Conservation (phyloP, 2,113 vertebrate species). For the Chionomys nivalis region DNA sequence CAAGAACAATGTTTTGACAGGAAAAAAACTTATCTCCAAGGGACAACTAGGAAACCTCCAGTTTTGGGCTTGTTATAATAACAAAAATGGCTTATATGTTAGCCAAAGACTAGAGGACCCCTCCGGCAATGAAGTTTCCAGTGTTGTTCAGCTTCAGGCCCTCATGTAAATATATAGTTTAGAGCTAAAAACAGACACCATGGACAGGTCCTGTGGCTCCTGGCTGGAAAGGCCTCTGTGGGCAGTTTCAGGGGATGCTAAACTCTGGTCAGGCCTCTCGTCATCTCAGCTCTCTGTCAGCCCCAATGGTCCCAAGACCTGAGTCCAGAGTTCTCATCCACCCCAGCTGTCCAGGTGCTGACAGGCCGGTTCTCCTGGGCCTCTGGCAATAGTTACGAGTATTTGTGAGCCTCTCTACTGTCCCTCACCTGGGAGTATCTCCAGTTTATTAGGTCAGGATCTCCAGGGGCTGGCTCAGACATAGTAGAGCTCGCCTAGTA, state of each 20-base stretch:
- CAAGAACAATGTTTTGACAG: slow-evolving; percentile 9
- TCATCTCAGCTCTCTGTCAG: not conserved
- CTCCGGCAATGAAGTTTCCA: not conserved
- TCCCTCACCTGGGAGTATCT: not conserved
- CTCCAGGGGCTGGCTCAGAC: not conserved
- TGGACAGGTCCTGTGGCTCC: not conserved
- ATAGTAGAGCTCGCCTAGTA: not conserved
- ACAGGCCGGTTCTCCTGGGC: not conserved
- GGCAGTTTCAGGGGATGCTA: not conserved
- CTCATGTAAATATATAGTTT: too few relatives aligned
- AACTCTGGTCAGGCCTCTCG: not conserved
- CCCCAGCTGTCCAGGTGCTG: not conserved
- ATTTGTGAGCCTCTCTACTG: not conserved
- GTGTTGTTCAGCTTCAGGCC: not conserved
- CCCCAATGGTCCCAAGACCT: not conserved
- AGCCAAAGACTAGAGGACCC: not conserved
- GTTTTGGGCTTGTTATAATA: slow-evolving; percentile 16
- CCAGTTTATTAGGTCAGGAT: not conserved
- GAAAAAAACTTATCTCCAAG: not conserved
- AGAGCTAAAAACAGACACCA: not conserved
- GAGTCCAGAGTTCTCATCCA: not conserved
- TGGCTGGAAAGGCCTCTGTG: not conserved
- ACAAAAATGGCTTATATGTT: not conserved
- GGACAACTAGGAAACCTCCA: not conserved
- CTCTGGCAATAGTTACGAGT: not conserved